Base-by-base conservation (phyloP, 2,888 invertebrate genomes). In the Neoitamus cyanurus region DNA sequence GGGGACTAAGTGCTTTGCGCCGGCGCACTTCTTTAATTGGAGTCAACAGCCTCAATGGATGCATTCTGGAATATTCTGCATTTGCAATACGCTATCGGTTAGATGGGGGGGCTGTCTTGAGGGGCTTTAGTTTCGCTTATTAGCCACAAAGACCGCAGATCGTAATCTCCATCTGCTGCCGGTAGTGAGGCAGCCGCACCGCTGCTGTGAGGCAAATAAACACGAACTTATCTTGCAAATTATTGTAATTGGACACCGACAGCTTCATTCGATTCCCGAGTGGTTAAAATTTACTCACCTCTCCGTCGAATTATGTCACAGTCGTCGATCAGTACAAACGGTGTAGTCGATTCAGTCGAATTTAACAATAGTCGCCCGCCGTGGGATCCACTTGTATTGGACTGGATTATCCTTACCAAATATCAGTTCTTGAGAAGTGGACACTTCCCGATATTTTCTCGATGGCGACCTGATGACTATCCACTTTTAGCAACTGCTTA, bases 111-210 rank as follows among this genome's bases (percentile, higher is more conserved):
- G 13, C 20, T 34, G 28, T 28, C 42, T 25, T 1, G 28, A 42
- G 75, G 37, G 25, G n/a, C 37, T 75, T 13, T 2, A 28, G 42
- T 75, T 20, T 42, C 37, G 36, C 73, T 1, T 13, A 46, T 42
- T 13, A 28, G 25, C 46, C 75, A 25, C 75, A 75, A 25, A 58
- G 28, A 75, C 75, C 75, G 46, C 75, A 20, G 28, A 75, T 75
- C 20, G 42, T 42, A 75, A 42, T 28, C 28, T 75, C 36, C 7
- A 37, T 20, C 37, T 36, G 34, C 20, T 31, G 73, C 73, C 58
- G 58, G 58, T 1, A 58, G 6, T 5, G 58, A 58, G 9, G 42
- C n/a, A 25, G 2, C 20, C 6, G 58, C 15, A 15, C 20, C 58
- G 58, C 25, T 20, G 2, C 34, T 3, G 34, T 9, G 58, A 58